Base-by-base conservation (phyloP, 2,888 invertebrate species). In the Macrosoma leucophasiata region DNA sequence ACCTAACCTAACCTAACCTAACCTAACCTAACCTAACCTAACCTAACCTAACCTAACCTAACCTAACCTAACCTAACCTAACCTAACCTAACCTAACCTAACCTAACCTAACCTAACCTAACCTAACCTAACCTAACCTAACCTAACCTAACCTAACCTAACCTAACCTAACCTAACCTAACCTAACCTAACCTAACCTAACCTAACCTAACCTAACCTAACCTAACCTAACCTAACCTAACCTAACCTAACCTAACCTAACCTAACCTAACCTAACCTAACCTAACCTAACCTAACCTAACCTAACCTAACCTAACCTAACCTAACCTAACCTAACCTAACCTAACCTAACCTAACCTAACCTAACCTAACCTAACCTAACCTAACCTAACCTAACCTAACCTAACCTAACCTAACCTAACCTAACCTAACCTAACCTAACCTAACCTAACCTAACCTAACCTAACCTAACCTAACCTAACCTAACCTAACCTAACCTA, bases 371-470 rank as follows among this genome's bases (percentile, higher is more conserved):
- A 34, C 28, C 28, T 28, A 34, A 34, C 28, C 33, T 34, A 29
- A 28, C 28, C 33, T 34, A 28, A 28, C 28, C 31, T 36, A 34
- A 34, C 31, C 31, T 32, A 32, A 32, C 31, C 31, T 32, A 32
- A 32, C 31, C 31, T 32, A 32, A 32, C 31, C 31, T 32, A 33
- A 40, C 40, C 33, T 30, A 40, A 36, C 40, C 40, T 40, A 36
- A 39, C 39, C 39, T 39, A 39, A 35, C 43, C 46, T 43, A 48
- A 48, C 49, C 46, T 46, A 47, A 46, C 45, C 49, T 47, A 46
- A 47, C 46, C 47, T 50, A 50, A 50, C 50, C 50, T 46, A 50
- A 47, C 47, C 50, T 46, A 48, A 50, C 47, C 50, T 46, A 48
- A 50, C 48, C 48, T 46, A 48, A 41, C 46, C 40, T 40, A 43